Evolutionary conservation across 2,888 invertebrate species (phyloP).

Genomic region (Philaethria dido): DNA sequence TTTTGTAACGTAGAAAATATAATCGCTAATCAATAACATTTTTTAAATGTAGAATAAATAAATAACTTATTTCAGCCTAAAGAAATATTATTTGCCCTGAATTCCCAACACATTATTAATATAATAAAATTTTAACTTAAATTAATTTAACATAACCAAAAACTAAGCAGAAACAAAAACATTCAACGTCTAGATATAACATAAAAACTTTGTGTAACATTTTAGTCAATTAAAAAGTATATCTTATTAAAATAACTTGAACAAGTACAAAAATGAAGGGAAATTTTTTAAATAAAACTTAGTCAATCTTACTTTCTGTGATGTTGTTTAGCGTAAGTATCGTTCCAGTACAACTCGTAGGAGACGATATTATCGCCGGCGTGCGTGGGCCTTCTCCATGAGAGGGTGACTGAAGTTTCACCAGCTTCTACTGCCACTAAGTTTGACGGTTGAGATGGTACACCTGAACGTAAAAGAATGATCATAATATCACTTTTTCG

Average conservation of each 20-base stretch:
- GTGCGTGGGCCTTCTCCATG: slow-evolving; percentile 96
- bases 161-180: not conserved
- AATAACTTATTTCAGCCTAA: no score
- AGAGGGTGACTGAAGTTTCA: slow-evolving; percentile 94
- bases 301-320: slow-evolving; percentile 87
- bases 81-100: not conserved
- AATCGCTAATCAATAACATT: no score
- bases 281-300: not conserved
- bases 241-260: not conserved
- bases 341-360: slow-evolving; percentile 99
- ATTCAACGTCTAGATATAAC: not conserved
- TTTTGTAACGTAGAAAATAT: no score
- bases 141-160: no score
- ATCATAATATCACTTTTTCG: no score
- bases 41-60: no score
- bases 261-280: not conserved
- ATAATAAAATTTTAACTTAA: not conserved
- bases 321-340: slow-evolving; percentile 95
- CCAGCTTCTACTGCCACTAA: slow-evolving; percentile 93
- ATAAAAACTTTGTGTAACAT: not conserved
- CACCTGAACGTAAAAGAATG: slow-evolving; percentile 83
- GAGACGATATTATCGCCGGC: slow-evolving; percentile 96
- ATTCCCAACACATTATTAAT: not conserved
- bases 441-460: slow-evolving; percentile 97
- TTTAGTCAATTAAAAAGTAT: not conserved